These are phyloP conservation scores for Meleagris gallopavo DNA, from an alignment of 2,113 vertebrate species.

Conservation along the genomic window DNA sequence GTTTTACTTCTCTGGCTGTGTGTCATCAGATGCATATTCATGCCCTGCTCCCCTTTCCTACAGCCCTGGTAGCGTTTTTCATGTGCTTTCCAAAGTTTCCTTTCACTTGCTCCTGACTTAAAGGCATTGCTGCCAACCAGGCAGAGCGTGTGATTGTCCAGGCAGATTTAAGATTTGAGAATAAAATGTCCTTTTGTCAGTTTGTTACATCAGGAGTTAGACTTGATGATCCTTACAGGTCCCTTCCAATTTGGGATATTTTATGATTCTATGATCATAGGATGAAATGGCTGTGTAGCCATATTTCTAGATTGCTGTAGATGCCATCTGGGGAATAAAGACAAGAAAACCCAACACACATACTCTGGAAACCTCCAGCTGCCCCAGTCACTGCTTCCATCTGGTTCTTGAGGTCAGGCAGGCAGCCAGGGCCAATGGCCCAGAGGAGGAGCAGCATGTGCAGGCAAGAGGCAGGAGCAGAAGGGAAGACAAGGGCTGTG, in stretches of 20 bases:
- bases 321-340: neutral
- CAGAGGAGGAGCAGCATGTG: neutral
- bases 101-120: neutral
- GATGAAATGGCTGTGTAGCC: neutral
- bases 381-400: neutral
- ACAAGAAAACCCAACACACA: neutral
- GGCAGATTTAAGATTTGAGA: conserved; percentile 6
- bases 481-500: neutral
- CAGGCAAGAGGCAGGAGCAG: neutral
- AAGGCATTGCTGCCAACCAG: neutral
- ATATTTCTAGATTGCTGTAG: neutral
- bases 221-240: no score
- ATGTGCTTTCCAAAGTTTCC: neutral
- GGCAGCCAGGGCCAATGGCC: neutral
- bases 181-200: conserved; percentile 19
- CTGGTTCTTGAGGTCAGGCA: neutral
- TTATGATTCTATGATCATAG: no score
- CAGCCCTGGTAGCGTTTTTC: neutral
- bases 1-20: neutral
- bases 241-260: no score
- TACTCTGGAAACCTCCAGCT: neutral
- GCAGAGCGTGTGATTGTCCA: conserved; percentile 29
- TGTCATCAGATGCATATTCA: accelerated
- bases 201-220: neutral
- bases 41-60: neutral